Conservation (phyloP, 2,797 vertebrate genomes). For the Phrynocephalus vlangalii region DNA sequence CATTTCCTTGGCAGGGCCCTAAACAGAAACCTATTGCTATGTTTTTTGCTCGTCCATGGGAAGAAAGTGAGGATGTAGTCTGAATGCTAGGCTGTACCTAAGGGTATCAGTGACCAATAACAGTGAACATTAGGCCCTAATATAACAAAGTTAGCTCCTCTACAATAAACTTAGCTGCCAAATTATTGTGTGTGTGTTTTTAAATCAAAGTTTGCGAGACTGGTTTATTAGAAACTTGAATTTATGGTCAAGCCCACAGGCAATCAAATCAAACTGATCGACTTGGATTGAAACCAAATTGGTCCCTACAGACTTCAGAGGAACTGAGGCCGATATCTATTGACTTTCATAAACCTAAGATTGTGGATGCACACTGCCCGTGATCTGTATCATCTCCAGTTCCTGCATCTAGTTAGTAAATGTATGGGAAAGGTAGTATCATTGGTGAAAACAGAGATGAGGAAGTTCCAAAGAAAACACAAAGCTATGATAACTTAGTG, state of each 20-base stretch:
- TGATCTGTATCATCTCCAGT: too few relatives aligned
- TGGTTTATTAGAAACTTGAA: neutral
- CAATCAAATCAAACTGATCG: neutral
- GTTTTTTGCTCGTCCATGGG: too few relatives aligned
- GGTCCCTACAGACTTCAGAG: neutral
- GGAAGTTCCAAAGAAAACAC: neutral
- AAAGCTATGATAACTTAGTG: neutral
- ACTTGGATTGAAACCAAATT: neutral
- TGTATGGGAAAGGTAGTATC: fast-evolving
- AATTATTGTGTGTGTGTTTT: too few relatives aligned
- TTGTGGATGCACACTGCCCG: neutral
- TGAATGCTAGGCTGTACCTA: neutral
- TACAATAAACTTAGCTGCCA: neutral
- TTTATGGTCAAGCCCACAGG: neutral
- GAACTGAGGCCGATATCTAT: neutral
- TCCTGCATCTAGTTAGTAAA: neutral
- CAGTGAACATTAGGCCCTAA: neutral
- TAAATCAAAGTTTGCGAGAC: neutral
- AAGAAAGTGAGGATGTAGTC: neutral
- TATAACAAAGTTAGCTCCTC: neutral
- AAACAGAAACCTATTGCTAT: neutral
- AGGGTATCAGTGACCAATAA: neutral
- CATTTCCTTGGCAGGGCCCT: neutral
- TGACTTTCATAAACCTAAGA: neutral
- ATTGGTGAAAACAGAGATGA: neutral